A percentile compares a stretch with the other conserved stretches of the same genome.
These are phyloP conservation scores for Agonopterix heracliana DNA, from an alignment of 2,888 invertebrate species.

Conservation along the genomic window DNA sequence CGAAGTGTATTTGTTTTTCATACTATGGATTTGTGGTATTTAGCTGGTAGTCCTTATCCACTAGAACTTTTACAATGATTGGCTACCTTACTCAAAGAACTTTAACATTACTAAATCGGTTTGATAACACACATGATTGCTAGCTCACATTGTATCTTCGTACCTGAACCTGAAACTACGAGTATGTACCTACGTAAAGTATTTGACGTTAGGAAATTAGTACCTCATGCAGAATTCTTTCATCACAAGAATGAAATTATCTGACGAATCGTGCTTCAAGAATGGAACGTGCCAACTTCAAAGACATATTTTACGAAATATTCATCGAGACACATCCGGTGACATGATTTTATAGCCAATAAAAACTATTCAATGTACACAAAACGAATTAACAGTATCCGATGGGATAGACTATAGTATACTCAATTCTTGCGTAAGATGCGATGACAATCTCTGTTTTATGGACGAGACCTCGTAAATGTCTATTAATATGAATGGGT, in stretches of 20 bases:
- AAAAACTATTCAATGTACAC: slow-evolving; percentile 57
- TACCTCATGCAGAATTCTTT: too few species aligned
- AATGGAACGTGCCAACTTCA: slow-evolving; percentile 34
- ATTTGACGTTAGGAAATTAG: too few species aligned
- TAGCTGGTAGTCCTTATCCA: too few species aligned
- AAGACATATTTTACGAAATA: slow-evolving; percentile 29
- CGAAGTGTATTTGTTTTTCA: too few species aligned
- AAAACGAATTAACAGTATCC: slow-evolving; percentile 56
- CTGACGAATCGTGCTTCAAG: not conserved
- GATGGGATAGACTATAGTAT: slow-evolving; percentile 43
- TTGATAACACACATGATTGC: too few species aligned
- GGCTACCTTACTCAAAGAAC: too few species aligned
- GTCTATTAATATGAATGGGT: slow-evolving; percentile 77
- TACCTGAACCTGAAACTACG: too few species aligned
- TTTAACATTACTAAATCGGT: too few species aligned
- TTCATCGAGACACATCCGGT: slow-evolving; percentile 43
- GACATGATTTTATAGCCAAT: slow-evolving; percentile 50
- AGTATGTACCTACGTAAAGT: too few species aligned
- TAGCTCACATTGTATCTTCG: too few species aligned
- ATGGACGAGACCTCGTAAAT: slow-evolving; percentile 70
- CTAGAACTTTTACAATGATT: too few species aligned
- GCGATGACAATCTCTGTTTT: slow-evolving; percentile 74
- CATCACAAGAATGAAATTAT: not conserved
- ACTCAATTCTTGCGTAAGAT: slow-evolving; percentile 41
- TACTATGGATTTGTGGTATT: too few species aligned